These are phyloP conservation scores for Hypsibius dujardini DNA, from an alignment of 1,140 invertebrate species.

Conservation along the genomic window DNA sequence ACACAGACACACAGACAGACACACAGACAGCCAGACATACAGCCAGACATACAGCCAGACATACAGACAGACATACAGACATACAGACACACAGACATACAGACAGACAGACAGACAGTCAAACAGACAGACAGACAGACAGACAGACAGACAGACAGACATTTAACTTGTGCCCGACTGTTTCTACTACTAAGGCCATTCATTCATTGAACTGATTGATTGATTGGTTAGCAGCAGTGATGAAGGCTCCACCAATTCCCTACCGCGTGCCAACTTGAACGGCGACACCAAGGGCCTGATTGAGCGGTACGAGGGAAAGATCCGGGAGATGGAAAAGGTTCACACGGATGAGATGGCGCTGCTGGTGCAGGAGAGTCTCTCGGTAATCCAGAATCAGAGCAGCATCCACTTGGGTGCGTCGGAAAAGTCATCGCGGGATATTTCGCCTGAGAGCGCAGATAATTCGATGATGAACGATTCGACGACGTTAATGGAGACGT, in stretches of 20 bases:
- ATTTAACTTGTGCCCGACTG: too few relatives aligned
- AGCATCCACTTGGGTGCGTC: neutral
- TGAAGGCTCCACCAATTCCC: neutral
- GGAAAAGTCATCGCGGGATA: neutral
- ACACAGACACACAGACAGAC: too few relatives aligned
- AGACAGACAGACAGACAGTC: too few relatives aligned
- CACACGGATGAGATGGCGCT: neutral
- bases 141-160: too few relatives aligned
- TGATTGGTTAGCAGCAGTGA: too few relatives aligned
- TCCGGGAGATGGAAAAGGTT: constrained; percentile 6
- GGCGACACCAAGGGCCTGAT: neutral
- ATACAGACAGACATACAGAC: too few relatives aligned
- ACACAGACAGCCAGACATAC: too few relatives aligned
- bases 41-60: too few relatives aligned
- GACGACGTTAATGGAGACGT: neutral
- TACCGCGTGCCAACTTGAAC: neutral
- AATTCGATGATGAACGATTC: neutral
- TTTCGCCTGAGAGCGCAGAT: neutral
- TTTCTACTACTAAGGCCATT: too few relatives aligned
- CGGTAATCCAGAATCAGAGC: constrained; percentile 1
- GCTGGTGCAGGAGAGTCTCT: neutral
- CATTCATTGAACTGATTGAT: too few relatives aligned
- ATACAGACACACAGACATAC: too few relatives aligned
- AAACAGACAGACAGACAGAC: too few relatives aligned
- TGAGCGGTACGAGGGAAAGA: neutral